These are phyloP conservation scores for Synanceia verrucosa DNA, from an alignment of 2,797 vertebrate species.

Conservation along the genomic window DNA sequence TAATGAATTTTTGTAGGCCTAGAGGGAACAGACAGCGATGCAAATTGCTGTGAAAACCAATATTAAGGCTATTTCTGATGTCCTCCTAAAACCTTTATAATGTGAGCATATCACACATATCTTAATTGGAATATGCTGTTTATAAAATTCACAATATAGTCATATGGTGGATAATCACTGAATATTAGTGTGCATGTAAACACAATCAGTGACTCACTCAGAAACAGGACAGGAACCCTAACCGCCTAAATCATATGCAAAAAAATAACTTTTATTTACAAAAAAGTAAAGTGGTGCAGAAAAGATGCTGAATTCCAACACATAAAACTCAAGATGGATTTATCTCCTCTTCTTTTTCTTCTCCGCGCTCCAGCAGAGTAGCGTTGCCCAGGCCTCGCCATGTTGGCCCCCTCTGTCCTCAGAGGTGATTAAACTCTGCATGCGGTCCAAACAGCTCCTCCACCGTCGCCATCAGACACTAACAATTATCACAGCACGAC, in stretches of 20 bases:
- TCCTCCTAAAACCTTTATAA: neutral
- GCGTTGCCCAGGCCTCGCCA: neutral
- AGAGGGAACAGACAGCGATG: no score
- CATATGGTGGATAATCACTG: no score
- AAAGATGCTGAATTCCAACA: neutral
- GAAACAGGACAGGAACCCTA: neutral
- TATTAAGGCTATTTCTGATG: no score
- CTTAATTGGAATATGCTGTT: no score
- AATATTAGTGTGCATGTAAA: neutral
- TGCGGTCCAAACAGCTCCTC: neutral
- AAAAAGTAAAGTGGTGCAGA: neutral
- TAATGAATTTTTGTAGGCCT: no score
- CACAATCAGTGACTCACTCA: neutral
- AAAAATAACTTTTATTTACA: neutral
- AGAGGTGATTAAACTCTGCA: slow-evolving; percentile 25
- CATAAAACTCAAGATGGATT: neutral
- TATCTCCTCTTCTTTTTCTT: neutral
- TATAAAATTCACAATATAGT: neutral
- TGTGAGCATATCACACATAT: neutral
- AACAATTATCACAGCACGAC: slow-evolving; percentile 19
- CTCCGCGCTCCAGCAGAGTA: neutral
- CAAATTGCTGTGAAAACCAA: no score
- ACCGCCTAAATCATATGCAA: neutral
- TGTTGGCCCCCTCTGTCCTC: slow-evolving; percentile 43
- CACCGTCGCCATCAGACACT: neutral